A percentile compares a stretch with the other conserved stretches of the same genome.
These are phyloP conservation scores for Ictidomys tridecemlineatus DNA, from an alignment of 2,113 vertebrate species.

Conservation along the genomic window DNA sequence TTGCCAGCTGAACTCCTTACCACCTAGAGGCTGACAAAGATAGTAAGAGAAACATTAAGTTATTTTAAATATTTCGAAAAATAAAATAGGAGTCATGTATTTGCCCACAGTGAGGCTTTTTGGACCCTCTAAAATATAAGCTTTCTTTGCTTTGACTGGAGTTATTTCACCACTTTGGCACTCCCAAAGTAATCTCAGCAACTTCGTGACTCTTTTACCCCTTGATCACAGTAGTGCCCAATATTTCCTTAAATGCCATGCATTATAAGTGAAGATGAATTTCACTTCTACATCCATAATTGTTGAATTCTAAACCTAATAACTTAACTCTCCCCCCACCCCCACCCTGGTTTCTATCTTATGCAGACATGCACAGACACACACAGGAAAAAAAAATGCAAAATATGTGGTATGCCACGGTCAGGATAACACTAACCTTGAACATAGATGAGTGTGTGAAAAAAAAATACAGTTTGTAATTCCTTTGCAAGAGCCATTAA, in stretches of 20 bases:
- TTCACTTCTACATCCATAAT: not conserved
- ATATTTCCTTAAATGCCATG: not conserved
- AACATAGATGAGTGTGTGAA: not conserved
- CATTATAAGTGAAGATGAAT: not conserved
- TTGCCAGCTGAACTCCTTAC: not conserved
- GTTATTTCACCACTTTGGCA: not conserved
- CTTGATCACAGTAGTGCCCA: not conserved
- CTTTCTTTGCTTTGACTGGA: conserved; percentile 31
- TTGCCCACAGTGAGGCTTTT: not conserved
- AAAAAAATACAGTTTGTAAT: not conserved
- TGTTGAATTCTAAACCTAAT: not conserved
- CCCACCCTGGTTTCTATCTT: no score
- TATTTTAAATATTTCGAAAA: conserved; percentile 45
- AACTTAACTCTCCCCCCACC: not conserved
- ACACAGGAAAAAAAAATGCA: not conserved
- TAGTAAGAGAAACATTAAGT: not conserved
- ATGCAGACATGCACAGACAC: not conserved
- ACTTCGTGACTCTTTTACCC: not conserved
- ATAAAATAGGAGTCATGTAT: not conserved
- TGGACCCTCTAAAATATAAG: not conserved
- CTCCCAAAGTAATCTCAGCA: not conserved
- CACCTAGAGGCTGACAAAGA: not conserved
- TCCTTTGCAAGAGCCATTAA: not conserved
- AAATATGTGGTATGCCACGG: not conserved
- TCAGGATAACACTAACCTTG: not conserved